These are phyloP conservation scores for Acrobasis consociella DNA, from an alignment of 2,888 invertebrate species.

Conservation along the genomic window DNA sequence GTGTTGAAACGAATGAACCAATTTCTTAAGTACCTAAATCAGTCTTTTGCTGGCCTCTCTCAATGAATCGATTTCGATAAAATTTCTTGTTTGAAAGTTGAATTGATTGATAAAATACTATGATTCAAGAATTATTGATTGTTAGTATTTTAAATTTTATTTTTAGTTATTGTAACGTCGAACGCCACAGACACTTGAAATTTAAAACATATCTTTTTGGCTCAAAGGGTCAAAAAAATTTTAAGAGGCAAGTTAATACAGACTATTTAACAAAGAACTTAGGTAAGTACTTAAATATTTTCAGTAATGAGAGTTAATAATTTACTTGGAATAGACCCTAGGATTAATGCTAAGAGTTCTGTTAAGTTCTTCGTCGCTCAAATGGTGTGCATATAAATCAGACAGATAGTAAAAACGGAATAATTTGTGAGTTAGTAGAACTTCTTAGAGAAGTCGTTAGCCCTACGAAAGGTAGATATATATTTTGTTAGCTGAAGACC, in stretches of 20 bases:
- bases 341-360: slow-evolving; percentile 3
- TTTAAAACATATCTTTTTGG: too few relatives aligned
- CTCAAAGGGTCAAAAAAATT: neutral
- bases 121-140: too few relatives aligned
- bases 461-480: neutral
- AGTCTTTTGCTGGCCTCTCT: too few relatives aligned
- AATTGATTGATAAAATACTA: too few relatives aligned
- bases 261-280: neutral
- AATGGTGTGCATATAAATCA: slow-evolving; percentile 8
- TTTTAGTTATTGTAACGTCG: too few relatives aligned
- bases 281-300: neutral
- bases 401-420: neutral
- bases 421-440: neutral
- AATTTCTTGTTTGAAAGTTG: too few relatives aligned
- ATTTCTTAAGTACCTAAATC: too few relatives aligned
- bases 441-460: neutral
- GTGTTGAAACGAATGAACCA: too few relatives aligned
- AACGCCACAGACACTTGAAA: too few relatives aligned
- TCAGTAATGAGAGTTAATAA: neutral
- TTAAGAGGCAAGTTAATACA: neutral
- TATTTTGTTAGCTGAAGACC: neutral
- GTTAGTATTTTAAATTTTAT: too few relatives aligned
- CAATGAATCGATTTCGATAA: too few relatives aligned
- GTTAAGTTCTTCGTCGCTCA: neutral
- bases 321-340: slow-evolving; percentile 6